Evolutionary conservation across 2,888 invertebrate genomes (phyloP), one percentile per base, ranked within the genome.

Genomic region (Alentia gelatinosa): DNA sequence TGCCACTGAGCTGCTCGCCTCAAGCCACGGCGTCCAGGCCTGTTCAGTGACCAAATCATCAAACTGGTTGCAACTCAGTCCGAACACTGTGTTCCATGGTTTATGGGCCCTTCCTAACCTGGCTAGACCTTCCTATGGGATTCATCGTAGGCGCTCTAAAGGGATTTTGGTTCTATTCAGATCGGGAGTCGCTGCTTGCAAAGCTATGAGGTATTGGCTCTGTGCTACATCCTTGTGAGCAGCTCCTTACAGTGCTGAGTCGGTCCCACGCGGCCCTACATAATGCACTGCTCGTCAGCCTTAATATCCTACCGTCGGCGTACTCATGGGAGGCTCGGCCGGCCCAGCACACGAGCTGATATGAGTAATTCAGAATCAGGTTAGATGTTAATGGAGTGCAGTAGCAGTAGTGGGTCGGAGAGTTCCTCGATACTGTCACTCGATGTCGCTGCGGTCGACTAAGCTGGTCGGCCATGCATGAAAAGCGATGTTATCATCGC

Each of bases 351-450:
- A 56, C 56, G 37, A 39, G 79, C 37, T 35, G 79, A 35, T 35
- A 39, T 79, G 79, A 79, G 79, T 79, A 79, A 79, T 79, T 79
- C 79, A 79, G 37, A 37, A 35, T 37, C 79, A 35, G 79, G 79
- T 79, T 79, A 79, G 79, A 79, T 79, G 79, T 39, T 79, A 79
- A 79, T 79, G 79, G 37, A 79, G 79, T 37, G 35, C 19, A 19
- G 4, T 39, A 15, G 23, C 39, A 23, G 79, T 79, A 19, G 74
- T 30, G 74, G 79, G 79, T 35, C 37, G 39, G n/a, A 4, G 79
- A 79, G 79, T 39, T 79, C 37, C 79, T 39, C 79, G n/a, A 23
- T 15, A 1, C 79, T 39, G 39, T 39, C 79, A 39, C 37, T 79
- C 15, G 39, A 39, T 79, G 79, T 79, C 79, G 23, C 23, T 37